Evolutionary conservation across 2,113 vertebrate genomes (phyloP), one percentile per base, ranked within the genome.

Genomic region (Casuarius casuarius): DNA sequence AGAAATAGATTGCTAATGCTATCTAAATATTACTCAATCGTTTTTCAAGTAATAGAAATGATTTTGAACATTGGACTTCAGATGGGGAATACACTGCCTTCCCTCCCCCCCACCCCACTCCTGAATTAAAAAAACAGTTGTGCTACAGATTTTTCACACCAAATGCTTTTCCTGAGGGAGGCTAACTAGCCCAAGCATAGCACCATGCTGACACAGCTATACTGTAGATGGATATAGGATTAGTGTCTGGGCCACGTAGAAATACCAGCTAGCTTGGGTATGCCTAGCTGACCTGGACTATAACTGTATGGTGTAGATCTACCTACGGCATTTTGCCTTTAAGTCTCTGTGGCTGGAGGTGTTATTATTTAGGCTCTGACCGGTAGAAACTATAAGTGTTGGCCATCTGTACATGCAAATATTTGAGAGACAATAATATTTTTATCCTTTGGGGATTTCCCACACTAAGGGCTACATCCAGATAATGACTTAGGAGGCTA

Each of bases 21-120:
- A 28, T 22, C 54, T 73, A 82, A 81, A 82, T 68, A 91, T 52
- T n/a, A 89, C 31, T 44, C 26, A 59, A 68, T 28, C 2, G 35
- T 49, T 94, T 95, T 90, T 65, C 70, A 73, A 87, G 66, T 62
- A 52, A 21, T 58, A 65, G 22, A 75, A 87, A 63, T 86, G 13
- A 86, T 72, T 82, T 68, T 4, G 3, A 75, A 68, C n/a, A 81
- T 19, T 48, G 65, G 8, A 65, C 25, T 82, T 68, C 68, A 46
- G 35, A 54, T 16, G 25, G 29, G 14, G 17, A 77, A 56, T 21
- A 66, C 0, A 0, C 48, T 65, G 42, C 8, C 5, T 91, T 56
- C 35, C 52, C 33, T 65, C 89, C 8, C 23, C 6, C 20, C 10
- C 62, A 18, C 31, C 70, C 84, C 40, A 68, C 14, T 8, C 44